A percentile compares a stretch with the other conserved stretches of the same genome.
These are phyloP conservation scores for Pomatorhinus ruficollis DNA, from an alignment of 2,113 vertebrate genomes.

Conservation along the genomic window DNA sequence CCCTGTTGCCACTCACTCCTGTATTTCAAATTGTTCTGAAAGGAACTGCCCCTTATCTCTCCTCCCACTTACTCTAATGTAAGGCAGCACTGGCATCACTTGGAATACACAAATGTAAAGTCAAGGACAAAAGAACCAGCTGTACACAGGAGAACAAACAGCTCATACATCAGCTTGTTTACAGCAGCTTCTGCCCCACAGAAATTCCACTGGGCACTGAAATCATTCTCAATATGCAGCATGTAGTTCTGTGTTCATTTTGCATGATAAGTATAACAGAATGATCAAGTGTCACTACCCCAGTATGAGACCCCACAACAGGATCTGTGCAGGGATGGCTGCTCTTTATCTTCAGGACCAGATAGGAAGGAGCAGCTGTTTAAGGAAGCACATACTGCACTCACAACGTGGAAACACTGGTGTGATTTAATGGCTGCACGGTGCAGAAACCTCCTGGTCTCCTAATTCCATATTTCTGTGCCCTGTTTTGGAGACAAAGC, in stretches of 20 bases:
- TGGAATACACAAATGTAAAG: neutral
- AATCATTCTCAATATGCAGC: neutral
- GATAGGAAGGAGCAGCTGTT: neutral
- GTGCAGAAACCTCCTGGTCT: neutral
- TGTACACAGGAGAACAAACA: neutral
- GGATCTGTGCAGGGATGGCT: neutral
- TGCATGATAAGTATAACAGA: neutral
- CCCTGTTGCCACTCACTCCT: neutral
- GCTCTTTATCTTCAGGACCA: neutral
- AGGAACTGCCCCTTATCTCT: neutral
- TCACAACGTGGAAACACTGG: neutral
- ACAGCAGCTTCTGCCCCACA: neutral
- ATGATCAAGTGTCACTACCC: neutral
- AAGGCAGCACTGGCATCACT: neutral
- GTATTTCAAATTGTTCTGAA: neutral
- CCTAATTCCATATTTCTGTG: neutral
- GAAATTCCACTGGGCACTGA: neutral
- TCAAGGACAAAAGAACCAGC: neutral
- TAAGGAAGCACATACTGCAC: neutral
- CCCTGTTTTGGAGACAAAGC: neutral
- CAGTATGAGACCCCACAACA: accelerated
- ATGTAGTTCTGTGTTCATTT: accelerated
- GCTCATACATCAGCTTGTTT: neutral
- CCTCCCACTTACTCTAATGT: neutral
- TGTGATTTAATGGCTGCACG: neutral